These are phyloP conservation scores for Arothron firmamentum DNA, from an alignment of 2,113 vertebrate genomes.

Conservation along the genomic window DNA sequence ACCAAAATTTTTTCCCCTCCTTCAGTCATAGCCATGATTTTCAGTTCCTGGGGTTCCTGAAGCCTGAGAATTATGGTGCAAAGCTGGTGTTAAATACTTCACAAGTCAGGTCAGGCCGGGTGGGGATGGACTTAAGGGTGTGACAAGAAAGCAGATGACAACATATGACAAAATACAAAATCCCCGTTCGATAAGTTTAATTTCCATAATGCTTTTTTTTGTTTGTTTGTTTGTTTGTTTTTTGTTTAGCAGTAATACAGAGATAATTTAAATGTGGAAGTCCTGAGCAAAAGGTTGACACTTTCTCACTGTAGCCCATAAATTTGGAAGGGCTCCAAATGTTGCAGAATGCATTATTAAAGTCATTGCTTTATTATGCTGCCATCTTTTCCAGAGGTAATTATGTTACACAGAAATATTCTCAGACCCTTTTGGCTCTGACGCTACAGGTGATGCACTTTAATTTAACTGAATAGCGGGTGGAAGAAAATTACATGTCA, in stretches of 20 bases:
- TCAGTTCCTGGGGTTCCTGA: conserved; percentile 19
- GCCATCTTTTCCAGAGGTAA: conserved; percentile 32
- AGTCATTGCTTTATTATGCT: conserved; percentile 43
- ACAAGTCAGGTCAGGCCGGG: conserved; percentile 25
- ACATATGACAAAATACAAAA: too few relatives aligned
- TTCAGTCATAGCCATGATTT: conserved; percentile 14
- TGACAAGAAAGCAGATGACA: conserved; percentile 17
- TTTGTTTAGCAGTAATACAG: conserved; percentile 14
- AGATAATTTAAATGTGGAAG: conserved; percentile 17
- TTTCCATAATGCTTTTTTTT: conserved; percentile 26
- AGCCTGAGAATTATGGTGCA: conserved; percentile 20
- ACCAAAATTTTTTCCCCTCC: conserved; percentile 3
- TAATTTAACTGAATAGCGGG: not conserved
- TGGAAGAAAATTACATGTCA: not conserved
- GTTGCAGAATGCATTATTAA: conserved; percentile 54
- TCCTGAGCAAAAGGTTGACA: conserved; percentile 2
- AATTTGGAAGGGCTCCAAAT: conserved; percentile 13
- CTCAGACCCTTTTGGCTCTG: conserved; percentile 41
- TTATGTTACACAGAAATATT: conserved; percentile 30
- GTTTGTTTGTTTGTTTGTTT: too few relatives aligned
- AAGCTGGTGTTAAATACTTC: conserved; percentile 30
- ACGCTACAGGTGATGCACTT: conserved; percentile 12
- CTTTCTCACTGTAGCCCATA: conserved; percentile 8
- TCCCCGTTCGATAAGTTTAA: conserved; percentile 2
- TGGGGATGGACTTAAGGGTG: conserved; percentile 22